Percentiles rank a stretch among this genome's conserved stretches.
These are phyloP conservation scores for Myiothlypis coronata DNA, from an alignment of 2,797 vertebrate species.

Conservation along the genomic window DNA sequence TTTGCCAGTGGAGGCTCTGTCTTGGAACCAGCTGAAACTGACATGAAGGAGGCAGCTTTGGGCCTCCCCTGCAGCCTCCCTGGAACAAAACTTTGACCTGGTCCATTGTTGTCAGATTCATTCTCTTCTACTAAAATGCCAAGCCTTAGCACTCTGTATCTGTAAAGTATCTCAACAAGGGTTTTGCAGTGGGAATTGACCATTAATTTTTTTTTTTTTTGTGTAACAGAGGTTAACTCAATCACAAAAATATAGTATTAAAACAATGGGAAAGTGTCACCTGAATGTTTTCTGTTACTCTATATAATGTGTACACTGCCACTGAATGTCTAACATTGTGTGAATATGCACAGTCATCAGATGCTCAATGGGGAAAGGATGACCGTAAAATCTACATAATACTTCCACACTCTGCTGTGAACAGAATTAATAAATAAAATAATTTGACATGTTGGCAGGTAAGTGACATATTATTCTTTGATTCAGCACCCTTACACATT, in stretches of 20 bases:
- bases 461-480: neutral
- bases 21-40: neutral
- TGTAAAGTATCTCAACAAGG: neutral
- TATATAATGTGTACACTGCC: neutral
- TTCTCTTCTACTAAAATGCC: neutral
- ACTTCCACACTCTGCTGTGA: neutral
- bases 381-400: neutral
- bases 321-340: neutral
- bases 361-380: neutral
- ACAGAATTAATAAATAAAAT: neutral
- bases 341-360: neutral
- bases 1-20: rapidly evolving
- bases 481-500: neutral
- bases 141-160: neutral
- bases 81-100: neutral
- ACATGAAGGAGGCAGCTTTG: neutral
- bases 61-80: neutral
- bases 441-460: neutral
- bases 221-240: neutral
- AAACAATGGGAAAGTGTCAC: neutral
- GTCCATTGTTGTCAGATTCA: neutral
- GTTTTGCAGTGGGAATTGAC: neutral
- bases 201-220: rapidly evolving
- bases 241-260: neutral
- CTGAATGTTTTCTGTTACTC: neutral